phyloP scores from a whole-genome alignment of 2,888 invertebrate genomes.

The Agrilus mali region DNA sequence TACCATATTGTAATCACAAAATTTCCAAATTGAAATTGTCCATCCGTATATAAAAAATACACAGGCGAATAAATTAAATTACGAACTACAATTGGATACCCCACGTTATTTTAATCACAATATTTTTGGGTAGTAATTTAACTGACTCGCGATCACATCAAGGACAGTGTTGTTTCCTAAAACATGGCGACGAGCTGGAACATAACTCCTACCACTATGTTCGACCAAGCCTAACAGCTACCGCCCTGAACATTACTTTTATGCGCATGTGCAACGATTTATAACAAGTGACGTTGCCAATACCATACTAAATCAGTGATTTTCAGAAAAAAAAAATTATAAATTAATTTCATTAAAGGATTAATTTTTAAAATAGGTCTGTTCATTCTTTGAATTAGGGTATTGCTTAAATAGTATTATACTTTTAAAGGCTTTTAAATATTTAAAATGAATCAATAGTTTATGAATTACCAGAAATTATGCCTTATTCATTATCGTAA shows the following conservation, averaged over 20 bases:
- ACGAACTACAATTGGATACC: conserved; percentile 39
- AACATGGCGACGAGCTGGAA: conserved; percentile 41
- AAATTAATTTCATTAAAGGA: too few relatives aligned
- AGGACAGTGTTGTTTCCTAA: conserved; percentile 34
- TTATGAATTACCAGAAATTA: too few relatives aligned
- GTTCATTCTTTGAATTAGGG: too few relatives aligned
- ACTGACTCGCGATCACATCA: conserved; percentile 30
- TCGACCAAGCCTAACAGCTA: conserved; percentile 16
- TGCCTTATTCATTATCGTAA: too few relatives aligned
- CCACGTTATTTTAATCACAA: conserved; percentile 40
- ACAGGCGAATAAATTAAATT: conserved; percentile 32
- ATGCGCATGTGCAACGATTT: conserved; percentile 18
- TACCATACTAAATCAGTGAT: too few relatives aligned
- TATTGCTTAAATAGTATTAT: too few relatives aligned
- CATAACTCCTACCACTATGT: conserved; percentile 23
- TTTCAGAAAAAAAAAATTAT: too few relatives aligned
- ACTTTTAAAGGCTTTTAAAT: too few relatives aligned
- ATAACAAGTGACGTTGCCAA: background rate
- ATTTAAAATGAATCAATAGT: too few relatives aligned
- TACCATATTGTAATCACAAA: conserved; percentile 57
- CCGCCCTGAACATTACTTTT: conserved; percentile 15
- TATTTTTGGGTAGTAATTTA: conserved; percentile 25
- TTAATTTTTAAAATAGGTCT: too few relatives aligned
- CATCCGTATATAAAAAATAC: conserved; percentile 42
- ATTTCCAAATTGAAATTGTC: conserved; percentile 41